These are phyloP conservation scores for Agonopterix heracliana DNA, from an alignment of 2,888 invertebrate genomes.

Conservation along the genomic window DNA sequence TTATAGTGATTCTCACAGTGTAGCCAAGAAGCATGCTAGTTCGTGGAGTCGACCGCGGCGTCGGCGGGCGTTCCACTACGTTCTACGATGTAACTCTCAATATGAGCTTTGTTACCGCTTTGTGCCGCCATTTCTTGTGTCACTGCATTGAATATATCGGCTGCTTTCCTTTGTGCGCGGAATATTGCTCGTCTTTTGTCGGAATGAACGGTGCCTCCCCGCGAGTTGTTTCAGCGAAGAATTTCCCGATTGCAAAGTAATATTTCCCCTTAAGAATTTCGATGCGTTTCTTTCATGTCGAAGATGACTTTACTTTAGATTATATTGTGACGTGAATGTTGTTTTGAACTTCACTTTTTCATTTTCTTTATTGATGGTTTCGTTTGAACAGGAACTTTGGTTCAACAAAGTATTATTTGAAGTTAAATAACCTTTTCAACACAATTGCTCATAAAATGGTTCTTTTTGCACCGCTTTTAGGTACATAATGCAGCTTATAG, in stretches of 20 bases:
- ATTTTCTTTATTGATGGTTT: slow-evolving; percentile 31
- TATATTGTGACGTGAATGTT: slow-evolving; percentile 60
- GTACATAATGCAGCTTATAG: no score
- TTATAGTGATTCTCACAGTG: no score
- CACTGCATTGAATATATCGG: slow-evolving; percentile 76
- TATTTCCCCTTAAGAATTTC: slow-evolving; percentile 74
- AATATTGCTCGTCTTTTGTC: slow-evolving; percentile 75
- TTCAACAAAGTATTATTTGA: no score
- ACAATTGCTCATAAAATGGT: no score
- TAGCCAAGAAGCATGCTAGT: no score
- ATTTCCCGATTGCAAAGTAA: slow-evolving; percentile 75
- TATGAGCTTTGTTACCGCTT: slow-evolving; percentile 72
- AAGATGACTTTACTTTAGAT: slow-evolving; percentile 69
- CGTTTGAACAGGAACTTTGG: background rate
- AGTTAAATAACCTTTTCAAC: no score
- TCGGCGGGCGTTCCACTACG: background rate
- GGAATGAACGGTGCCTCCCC: slow-evolving; percentile 72
- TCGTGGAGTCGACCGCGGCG: no score
- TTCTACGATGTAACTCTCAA: slow-evolving; percentile 57
- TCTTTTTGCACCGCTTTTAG: no score
- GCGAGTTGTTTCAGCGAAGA: slow-evolving; percentile 72
- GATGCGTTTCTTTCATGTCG: slow-evolving; percentile 71
- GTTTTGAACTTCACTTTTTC: slow-evolving; percentile 48
- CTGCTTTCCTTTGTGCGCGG: slow-evolving; percentile 72
- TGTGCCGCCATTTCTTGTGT: slow-evolving; percentile 72